Conservation (phyloP, 2,113 vertebrate genomes). For the Callaeas wilsoni region DNA sequence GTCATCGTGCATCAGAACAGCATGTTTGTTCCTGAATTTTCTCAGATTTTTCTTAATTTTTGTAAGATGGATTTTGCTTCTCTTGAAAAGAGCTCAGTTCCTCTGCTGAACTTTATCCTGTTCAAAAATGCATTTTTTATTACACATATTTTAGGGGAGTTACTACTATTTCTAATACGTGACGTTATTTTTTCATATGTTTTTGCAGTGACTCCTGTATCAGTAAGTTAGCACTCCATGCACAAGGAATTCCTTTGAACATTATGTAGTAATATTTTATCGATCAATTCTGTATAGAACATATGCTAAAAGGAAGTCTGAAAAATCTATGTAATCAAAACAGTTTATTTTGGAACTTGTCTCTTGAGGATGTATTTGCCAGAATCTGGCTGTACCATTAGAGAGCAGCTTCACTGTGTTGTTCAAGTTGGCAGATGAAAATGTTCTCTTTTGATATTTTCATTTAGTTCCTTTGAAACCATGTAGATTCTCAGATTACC, state of each 20-base stretch:
- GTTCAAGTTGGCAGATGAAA: slow-evolving; percentile 62
- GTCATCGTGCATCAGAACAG: neutral
- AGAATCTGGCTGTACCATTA: slow-evolving; percentile 39
- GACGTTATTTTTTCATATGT: neutral
- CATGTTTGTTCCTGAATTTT: neutral
- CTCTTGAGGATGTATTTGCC: slow-evolving; percentile 15
- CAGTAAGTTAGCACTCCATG: neutral
- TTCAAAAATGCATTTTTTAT: neutral
- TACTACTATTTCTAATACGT: neutral
- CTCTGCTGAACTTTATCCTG: neutral
- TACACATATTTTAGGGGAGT: neutral
- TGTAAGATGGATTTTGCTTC: neutral
- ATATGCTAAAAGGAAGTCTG: slow-evolving; percentile 60
- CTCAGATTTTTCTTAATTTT: neutral
- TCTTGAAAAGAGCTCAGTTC: neutral
- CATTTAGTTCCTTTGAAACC: slow-evolving; percentile 53
- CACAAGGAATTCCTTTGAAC: slow-evolving; percentile 41
- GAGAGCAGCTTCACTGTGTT: slow-evolving; percentile 12
- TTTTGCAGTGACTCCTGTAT: neutral
- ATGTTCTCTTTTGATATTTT: slow-evolving; percentile 62
- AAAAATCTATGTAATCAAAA: slow-evolving; percentile 63
- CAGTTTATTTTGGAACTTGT: slow-evolving; percentile 62
- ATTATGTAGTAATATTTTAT: slow-evolving; percentile 57
- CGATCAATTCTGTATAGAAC: slow-evolving; percentile 51
- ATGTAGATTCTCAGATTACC: slow-evolving; percentile 42